Evolutionary conservation across 2,113 vertebrate species (phyloP).

Genomic region (Sapajus apella): DNA sequence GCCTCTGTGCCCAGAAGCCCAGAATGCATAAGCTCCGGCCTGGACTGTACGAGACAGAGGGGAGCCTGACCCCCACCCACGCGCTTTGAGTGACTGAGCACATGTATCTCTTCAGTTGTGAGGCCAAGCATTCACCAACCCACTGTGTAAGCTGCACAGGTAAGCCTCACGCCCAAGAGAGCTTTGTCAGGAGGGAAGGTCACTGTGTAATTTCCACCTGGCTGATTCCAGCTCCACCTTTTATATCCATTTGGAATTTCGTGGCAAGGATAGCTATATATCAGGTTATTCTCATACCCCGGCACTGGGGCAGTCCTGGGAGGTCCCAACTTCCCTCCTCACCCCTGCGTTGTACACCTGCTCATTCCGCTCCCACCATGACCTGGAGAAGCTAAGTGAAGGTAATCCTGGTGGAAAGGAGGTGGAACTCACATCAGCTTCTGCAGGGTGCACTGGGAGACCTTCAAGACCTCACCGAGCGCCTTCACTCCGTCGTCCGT

Average conservation of each 20-base stretch:
- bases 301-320: not conserved
- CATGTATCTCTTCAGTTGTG: rapidly evolving
- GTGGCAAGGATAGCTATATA: not conserved
- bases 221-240: no score
- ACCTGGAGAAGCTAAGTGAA: rapidly evolving
- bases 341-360: not conserved
- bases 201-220: rapidly evolving
- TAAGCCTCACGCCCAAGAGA: not conserved
- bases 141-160: not conserved
- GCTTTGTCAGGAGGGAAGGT: not conserved
- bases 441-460: rapidly evolving
- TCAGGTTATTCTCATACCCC: no score
- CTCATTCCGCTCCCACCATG: rapidly evolving
- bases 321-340: not conserved
- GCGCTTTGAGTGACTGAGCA: no score
- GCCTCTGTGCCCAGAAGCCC: no score
- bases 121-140: not conserved
- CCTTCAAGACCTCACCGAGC: not conserved
- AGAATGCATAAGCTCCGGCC: not conserved
- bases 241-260: not conserved
- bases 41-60: not conserved
- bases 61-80: not conserved
- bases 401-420: rapidly evolving
- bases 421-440: conserved; percentile 10
- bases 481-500: rapidly evolving